Percentiles rank a stretch among this genome's conserved stretches.
These are phyloP conservation scores for Hemicentrotus pulcherrimus DNA, from an alignment of 35 echinoderm and acorn worm species.

Conservation along the genomic window DNA sequence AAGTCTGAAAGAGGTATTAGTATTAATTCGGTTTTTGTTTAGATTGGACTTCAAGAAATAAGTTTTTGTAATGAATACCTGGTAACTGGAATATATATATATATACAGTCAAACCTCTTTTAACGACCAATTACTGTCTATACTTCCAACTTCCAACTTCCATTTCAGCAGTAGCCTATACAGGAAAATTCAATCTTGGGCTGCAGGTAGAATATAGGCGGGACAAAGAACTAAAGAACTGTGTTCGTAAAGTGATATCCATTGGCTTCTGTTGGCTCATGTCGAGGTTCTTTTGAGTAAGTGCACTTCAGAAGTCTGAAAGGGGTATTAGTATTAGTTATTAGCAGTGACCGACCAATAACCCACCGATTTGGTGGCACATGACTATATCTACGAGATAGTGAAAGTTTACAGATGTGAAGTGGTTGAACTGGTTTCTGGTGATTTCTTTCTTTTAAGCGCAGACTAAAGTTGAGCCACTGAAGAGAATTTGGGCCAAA, in stretches of 20 bases:
- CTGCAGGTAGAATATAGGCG: too few relatives aligned
- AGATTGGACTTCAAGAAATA: not conserved
- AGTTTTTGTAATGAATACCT: not conserved
- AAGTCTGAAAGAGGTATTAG: not conserved
- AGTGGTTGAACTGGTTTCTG: too few relatives aligned
- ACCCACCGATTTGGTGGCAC: too few relatives aligned
- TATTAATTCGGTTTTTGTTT: not conserved
- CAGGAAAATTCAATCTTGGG: too few relatives aligned
- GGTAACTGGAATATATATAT: not conserved
- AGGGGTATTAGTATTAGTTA: not conserved
- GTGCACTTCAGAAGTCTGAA: not conserved
- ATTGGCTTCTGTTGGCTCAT: slow-evolving; percentile 10
- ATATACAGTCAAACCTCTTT: not conserved
- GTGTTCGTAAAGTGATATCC: slow-evolving; percentile 22
- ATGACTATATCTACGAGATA: too few relatives aligned
- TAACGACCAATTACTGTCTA: too few relatives aligned
- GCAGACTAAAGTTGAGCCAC: too few relatives aligned
- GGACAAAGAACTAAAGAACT: not conserved
- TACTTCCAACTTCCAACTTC: not conserved
- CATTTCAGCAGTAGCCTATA: too few relatives aligned
- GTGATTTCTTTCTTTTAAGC: too few relatives aligned
- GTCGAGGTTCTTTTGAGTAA: slow-evolving; percentile 21
- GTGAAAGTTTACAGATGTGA: too few relatives aligned
- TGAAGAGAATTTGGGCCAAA: too few relatives aligned
- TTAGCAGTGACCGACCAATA: too few relatives aligned